Base-by-base conservation (phyloP, 2,113 vertebrate genomes). In the Pungitius pungitius region DNA sequence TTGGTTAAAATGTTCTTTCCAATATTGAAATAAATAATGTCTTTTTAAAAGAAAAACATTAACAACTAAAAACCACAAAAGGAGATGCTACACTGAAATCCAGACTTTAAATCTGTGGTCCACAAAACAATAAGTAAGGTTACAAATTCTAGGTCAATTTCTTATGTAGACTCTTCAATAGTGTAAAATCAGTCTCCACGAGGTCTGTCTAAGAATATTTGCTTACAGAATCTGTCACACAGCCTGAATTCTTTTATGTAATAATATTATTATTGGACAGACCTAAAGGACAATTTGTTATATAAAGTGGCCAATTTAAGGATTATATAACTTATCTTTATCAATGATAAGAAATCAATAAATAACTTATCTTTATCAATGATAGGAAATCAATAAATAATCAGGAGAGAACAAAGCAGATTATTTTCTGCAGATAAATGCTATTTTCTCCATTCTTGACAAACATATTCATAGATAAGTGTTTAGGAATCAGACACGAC, bases 401-500 rank as follows among this genome's bases (percentile, higher is more conserved):
- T 61, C 56, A 47, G 26, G 40, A 10, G 24, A 65, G 65, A 68
- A 57, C 60, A 52, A 40, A 81, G 35, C 51, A 15, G 45, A 59
- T 39, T n/a, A 49, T 55, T 24, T 11, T 33, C 5, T 0, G 37
- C 12, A 60, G 24, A 45, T 71, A 45, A 57, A 45, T 56, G 49
- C n/a, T 30, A 57, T 58, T 71, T 47, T 74, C 54, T 55, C 30
- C 37, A 9, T 49, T 33, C 35, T 1, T 39, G 49, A 73, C 60
- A 58, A 80, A 80, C 51, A 52, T 54, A 60, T 79, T 71, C 67
- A 72, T 60, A 55, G 69, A 83, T 49, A 35, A 77, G 59, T 20
- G 3, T 75, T 84, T 47, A 73, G 15, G 27, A 54, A 40, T 58
- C 0, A 17, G 24, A 77, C 57, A 79, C 67, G 72, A 83, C 83